Base-by-base conservation (phyloP, 2,888 invertebrate genomes). In the Alsophila aescularia region DNA sequence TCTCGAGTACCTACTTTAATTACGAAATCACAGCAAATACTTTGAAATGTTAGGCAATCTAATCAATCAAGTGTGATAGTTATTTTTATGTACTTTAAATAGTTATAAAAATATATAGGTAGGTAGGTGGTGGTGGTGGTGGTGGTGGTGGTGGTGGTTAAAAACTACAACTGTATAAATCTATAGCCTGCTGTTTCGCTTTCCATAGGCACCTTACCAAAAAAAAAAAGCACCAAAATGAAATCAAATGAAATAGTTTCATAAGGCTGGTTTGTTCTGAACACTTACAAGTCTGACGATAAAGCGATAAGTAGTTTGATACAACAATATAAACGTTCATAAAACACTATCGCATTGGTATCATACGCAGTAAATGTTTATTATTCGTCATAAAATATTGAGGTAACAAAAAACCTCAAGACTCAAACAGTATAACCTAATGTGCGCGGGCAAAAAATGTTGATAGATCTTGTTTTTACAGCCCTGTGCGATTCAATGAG, bases 331-430 rank as follows among this genome's bases (percentile, higher is more conserved):
- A 13, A 13, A 32, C 32, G 7, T 12, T 6, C 36, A 36, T 36
- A 36, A 36, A 36, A 36, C 12, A 37, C n/a, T n/a, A 29, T 29
- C 29, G 29, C 4, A 8, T 0, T 12, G 13, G 14, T 41, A 41
- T n/a, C 16, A n/a, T 3, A 10, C 18, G 36, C 12, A 18, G 16
- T 41, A 41, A 27, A 41, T 27, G 13, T 41, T 27, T 29, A 21
- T 41, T 41, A 4, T 29, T 29, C 10, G 9, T 29, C 29, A 41
- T 43, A 34, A 34, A 43, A 40, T 43, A 18, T 43, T 32, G 32
- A 12, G 32, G 42, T 29, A 42, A 42, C 32, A 32, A 42, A 7
- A 9, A 18, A 43, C 29, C 41, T n/a, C 16, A n/a, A 14, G 31
- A 10, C 7, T 16, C 41, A 42, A 42, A 42, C 31, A 2, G 15